Evolutionary conservation across 2,797 vertebrate species (phyloP).

Genomic region (Botia almorhae): DNA sequence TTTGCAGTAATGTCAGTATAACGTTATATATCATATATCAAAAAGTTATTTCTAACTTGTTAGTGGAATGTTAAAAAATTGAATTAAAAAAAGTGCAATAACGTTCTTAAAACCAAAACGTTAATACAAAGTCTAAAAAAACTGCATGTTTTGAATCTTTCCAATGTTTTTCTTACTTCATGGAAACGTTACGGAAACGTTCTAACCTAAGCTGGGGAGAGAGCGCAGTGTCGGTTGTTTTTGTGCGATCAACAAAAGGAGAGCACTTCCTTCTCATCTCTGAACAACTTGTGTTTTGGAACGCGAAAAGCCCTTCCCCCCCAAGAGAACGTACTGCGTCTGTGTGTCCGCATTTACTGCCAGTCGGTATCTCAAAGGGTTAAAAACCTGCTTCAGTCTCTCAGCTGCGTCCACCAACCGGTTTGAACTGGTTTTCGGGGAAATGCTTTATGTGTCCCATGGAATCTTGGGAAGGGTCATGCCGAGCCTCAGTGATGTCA

Average conservation of each 20-base stretch:
- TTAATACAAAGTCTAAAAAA: no score
- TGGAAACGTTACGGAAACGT: no score
- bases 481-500: constrained; percentile 83
- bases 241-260: constrained; percentile 24
- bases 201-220: no score
- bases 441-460: constrained; percentile 83
- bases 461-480: constrained; percentile 90
- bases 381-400: constrained; percentile 75
- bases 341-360: constrained; percentile 53
- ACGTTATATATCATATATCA: no score
- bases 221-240: neutral
- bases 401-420: constrained; percentile 77
- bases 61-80: no score
- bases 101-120: no score
- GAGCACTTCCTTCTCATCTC: constrained; percentile 49
- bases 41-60: no score
- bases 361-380: constrained; percentile 77
- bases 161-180: no score
- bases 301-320: constrained; percentile 69
- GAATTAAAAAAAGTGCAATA: no score
- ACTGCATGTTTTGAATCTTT: no score
- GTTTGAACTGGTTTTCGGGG: constrained; percentile 90
- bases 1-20: no score
- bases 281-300: constrained; percentile 65
- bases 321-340: constrained; percentile 54